phyloP scores from a whole-genome alignment of 2,797 vertebrate species.

The Alca torda region DNA sequence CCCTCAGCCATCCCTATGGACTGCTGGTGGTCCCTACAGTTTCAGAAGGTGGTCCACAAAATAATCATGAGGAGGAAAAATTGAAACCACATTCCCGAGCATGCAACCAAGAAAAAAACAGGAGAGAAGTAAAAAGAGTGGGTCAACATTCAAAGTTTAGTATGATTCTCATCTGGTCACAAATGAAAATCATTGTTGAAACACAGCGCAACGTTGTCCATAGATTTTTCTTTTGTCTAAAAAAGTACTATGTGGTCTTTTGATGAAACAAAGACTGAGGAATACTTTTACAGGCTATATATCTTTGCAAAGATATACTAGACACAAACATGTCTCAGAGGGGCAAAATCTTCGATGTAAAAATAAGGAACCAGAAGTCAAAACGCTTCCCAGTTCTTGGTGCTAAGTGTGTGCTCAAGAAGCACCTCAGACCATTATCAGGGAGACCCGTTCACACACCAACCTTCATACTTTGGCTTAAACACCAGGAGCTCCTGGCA shows the following conservation, averaged over 20 bases:
- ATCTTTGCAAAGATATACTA: not conserved
- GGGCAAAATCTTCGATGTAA: not conserved
- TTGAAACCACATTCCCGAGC: not conserved
- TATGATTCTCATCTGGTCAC: not conserved
- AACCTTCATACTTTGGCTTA: not conserved
- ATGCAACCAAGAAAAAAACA: not conserved
- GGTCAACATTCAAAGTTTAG: not conserved
- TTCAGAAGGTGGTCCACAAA: not conserved
- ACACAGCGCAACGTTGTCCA: not conserved
- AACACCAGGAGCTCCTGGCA: not conserved
- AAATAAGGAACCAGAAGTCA: not conserved
- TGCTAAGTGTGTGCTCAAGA: not conserved
- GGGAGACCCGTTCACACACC: not conserved
- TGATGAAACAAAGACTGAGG: not conserved
- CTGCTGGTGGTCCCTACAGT: not conserved
- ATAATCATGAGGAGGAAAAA: not conserved
- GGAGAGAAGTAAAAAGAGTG: not conserved
- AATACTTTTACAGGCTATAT: not conserved
- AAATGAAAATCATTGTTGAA: not conserved
- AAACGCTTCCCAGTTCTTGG: not conserved
- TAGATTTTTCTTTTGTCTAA: not conserved
- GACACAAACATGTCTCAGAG: not conserved
- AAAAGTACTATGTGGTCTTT: not conserved
- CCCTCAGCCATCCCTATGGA: not conserved
- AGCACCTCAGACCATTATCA: rapidly evolving